phyloP scores from a whole-genome alignment of 2,113 vertebrate species.

The Clupea harengus region DNA sequence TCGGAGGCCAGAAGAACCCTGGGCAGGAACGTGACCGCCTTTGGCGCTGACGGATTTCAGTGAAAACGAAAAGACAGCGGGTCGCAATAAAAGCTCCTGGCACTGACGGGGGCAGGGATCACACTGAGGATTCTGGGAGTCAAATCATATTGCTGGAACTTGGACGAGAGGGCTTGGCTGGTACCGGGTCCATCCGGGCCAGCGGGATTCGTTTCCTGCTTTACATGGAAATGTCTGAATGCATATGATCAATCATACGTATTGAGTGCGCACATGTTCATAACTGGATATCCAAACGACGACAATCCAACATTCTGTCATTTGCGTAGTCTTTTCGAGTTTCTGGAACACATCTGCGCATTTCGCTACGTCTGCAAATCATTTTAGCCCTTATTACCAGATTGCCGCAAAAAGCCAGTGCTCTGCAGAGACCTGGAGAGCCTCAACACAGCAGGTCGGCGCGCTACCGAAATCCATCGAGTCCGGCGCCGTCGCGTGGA shows the following conservation, averaged over 20 bases:
- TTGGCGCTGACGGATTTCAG: slow-evolving; percentile 54
- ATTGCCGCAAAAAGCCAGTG: background rate
- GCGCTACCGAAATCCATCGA: background rate
- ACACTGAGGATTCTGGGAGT: background rate
- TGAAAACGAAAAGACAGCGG: slow-evolving; percentile 38
- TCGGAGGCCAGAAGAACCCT: slow-evolving; percentile 55
- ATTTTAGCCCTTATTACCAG: background rate
- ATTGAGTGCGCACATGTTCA: background rate
- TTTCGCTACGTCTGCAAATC: background rate
- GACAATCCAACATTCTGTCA: background rate
- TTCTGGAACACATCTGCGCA: background rate
- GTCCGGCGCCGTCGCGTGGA: slow-evolving; percentile 6
- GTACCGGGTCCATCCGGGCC: background rate
- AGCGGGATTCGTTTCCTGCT: background rate
- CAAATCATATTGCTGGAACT: background rate
- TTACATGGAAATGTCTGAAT: background rate
- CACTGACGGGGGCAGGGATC: background rate
- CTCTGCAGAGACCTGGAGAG: background rate
- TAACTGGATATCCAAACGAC: background rate
- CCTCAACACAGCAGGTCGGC: background rate
- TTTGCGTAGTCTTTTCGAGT: background rate
- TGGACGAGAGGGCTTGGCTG: no score
- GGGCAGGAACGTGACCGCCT: slow-evolving; percentile 42
- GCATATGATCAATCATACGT: background rate
- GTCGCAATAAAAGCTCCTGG: slow-evolving; percentile 34